These are phyloP conservation scores for Emydocephalus ijimae DNA, from an alignment of 2,113 vertebrate species.

Conservation along the genomic window DNA sequence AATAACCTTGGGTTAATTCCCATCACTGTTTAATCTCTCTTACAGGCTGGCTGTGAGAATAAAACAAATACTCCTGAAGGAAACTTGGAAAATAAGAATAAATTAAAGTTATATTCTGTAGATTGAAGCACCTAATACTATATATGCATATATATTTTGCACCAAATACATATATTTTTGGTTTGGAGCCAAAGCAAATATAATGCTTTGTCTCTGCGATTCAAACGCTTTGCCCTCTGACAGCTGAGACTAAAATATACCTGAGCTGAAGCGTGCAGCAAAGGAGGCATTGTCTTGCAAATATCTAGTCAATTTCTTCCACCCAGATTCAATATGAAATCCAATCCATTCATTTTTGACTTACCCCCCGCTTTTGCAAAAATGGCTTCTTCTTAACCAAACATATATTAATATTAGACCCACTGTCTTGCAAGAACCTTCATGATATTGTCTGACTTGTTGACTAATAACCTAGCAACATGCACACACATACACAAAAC, in stretches of 20 bases:
- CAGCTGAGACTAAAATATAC: not conserved
- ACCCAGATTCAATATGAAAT: conserved; percentile 39
- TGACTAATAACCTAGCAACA: conserved; percentile 65
- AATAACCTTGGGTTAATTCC: not conserved
- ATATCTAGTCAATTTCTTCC: conserved; percentile 37
- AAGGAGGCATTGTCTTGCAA: conserved; percentile 20
- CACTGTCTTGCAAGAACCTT: conserved; percentile 30
- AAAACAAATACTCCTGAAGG: not conserved
- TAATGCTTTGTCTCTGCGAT: conserved; percentile 17
- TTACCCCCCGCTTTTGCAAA: conserved; percentile 35
- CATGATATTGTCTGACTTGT: conserved; percentile 39
- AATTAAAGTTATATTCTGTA: too few relatives aligned
- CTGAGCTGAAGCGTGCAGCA: not conserved
- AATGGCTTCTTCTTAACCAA: conserved; percentile 34
- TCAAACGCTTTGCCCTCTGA: conserved; percentile 16
- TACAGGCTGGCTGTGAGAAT: not conserved
- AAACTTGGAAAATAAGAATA: not conserved
- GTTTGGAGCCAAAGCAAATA: conserved; percentile 21
- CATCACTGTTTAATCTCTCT: not conserved
- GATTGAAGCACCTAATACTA: too few relatives aligned
- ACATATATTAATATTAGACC: conserved; percentile 38
- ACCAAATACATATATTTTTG: not conserved
- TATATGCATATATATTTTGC: not conserved
- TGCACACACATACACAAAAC: not conserved
- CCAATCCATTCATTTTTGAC: conserved; percentile 47